phyloP scores from a whole-genome alignment of 2,888 invertebrate species.

The Prosopocoilus inquinatus region DNA sequence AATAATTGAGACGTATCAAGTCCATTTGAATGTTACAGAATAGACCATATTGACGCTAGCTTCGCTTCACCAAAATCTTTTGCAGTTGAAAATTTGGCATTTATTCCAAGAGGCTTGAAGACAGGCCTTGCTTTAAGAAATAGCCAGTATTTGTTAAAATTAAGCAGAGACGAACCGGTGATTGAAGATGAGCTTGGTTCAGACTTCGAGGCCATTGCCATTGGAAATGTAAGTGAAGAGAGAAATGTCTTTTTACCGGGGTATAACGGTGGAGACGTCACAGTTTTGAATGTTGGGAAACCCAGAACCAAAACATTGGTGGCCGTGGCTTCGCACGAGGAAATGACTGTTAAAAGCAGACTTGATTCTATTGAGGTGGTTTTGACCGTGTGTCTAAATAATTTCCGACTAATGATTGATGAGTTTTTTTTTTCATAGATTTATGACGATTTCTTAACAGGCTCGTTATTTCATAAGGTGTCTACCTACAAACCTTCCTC shows the following conservation, averaged over 20 bases:
- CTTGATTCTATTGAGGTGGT: slow-evolving; percentile 48
- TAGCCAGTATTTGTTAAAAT: slow-evolving; percentile 40
- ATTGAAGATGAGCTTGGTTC: slow-evolving; percentile 26
- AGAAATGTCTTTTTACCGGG: slow-evolving; percentile 40
- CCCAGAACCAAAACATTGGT: slow-evolving; percentile 39
- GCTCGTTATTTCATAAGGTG: slow-evolving; percentile 55
- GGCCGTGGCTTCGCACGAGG: slow-evolving; percentile 46
- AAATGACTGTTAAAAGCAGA: slow-evolving; percentile 39
- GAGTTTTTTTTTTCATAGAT: slow-evolving; percentile 46
- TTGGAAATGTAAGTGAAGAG: slow-evolving; percentile 35
- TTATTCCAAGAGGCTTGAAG: slow-evolving; percentile 41
- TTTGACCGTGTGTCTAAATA: background rate
- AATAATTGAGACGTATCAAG: too few relatives aligned
- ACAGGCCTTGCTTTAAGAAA: slow-evolving; percentile 46
- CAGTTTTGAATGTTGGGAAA: slow-evolving; percentile 43
- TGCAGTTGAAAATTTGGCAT: slow-evolving; percentile 37
- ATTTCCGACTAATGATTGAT: background rate
- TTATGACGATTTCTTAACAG: slow-evolving; percentile 50
- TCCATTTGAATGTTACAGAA: too few relatives aligned
- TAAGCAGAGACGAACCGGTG: slow-evolving; percentile 29
- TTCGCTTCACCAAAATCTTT: too few relatives aligned
- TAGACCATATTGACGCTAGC: slow-evolving; percentile 3
- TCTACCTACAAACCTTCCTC: slow-evolving; percentile 52
- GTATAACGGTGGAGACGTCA: slow-evolving; percentile 38
- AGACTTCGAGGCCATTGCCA: slow-evolving; percentile 31